These are phyloP conservation scores for Corbicula japonica DNA, from an alignment of 2,888 invertebrate genomes.

Conservation along the genomic window DNA sequence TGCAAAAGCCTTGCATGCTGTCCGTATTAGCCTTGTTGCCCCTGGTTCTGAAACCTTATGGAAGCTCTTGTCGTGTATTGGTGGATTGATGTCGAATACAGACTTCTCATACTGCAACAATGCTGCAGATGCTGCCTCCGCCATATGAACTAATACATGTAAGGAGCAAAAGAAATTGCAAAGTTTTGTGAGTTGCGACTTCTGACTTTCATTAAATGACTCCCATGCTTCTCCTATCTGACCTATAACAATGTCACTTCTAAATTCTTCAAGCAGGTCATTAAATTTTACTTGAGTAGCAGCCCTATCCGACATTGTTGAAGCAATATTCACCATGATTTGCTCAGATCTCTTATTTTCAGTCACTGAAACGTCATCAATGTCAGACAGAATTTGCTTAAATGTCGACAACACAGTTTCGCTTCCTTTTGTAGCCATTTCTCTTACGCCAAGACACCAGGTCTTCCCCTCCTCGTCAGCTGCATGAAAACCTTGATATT, in stretches of 20 bases:
- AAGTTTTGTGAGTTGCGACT: slow-evolving; percentile 17
- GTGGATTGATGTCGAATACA: slow-evolving; percentile 8
- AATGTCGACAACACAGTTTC: slow-evolving; percentile 28
- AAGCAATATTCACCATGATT: slow-evolving; percentile 34
- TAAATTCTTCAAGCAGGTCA: slow-evolving; percentile 38
- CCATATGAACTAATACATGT: slow-evolving; percentile 35
- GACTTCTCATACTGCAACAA: slow-evolving; percentile 4
- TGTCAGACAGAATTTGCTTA: slow-evolving; percentile 34
- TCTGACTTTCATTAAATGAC: slow-evolving; percentile 11
- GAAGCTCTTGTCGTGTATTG: slow-evolving; percentile 26
- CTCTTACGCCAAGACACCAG: slow-evolving; percentile 54
- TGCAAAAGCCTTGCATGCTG: slow-evolving; percentile 41
- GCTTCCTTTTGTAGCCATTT: slow-evolving; percentile 50
- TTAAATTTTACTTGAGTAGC: slow-evolving; percentile 41
- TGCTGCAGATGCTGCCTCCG: slow-evolving; percentile 12
- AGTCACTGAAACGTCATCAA: slow-evolving; percentile 28
- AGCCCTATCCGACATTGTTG: slow-evolving; percentile 46
- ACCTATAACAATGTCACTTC: slow-evolving; percentile 33
- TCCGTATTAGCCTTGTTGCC: slow-evolving; percentile 25
- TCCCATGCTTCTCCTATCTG: slow-evolving; percentile 29
- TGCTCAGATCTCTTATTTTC: slow-evolving; percentile 29
- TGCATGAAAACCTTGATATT: slow-evolving; percentile 52
- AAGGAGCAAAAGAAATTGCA: slow-evolving; percentile 38
- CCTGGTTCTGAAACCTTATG: slow-evolving; percentile 29
- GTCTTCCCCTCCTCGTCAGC: slow-evolving; percentile 47